phyloP scores from a whole-genome alignment of 2,797 vertebrate species.

The Myotis pilosus region DNA sequence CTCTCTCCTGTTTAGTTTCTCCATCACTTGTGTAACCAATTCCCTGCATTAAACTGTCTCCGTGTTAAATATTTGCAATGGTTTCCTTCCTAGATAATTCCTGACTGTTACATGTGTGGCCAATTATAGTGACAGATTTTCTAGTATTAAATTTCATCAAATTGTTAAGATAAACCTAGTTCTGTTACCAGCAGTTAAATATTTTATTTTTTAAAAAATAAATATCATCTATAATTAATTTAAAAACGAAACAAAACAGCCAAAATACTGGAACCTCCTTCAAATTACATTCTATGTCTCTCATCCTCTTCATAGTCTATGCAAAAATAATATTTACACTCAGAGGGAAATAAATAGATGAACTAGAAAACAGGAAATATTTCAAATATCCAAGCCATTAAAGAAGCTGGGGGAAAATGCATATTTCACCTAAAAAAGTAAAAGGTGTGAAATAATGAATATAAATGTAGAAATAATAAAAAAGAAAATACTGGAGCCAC shows the following conservation, averaged over 20 bases:
- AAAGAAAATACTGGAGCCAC: not conserved
- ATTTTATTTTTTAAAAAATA: not conserved
- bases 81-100: not conserved
- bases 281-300: not conserved
- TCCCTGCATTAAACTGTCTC: not conserved
- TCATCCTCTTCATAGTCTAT: slow-evolving; percentile 5
- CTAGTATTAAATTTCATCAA: not conserved
- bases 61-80: not conserved
- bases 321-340: not conserved
- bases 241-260: not conserved
- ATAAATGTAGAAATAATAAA: not conserved
- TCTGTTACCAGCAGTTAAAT: not conserved
- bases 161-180: not conserved
- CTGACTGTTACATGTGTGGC: not conserved
- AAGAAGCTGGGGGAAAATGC: not conserved
- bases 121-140: slow-evolving; percentile 27
- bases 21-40: not conserved
- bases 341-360: not conserved
- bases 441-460: not conserved
- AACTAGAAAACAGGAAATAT: slow-evolving; percentile 1
- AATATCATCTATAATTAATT: not conserved
- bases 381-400: not conserved
- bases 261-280: not conserved
- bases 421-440: not conserved
- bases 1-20: not conserved